These are phyloP conservation scores for Stichodactyla mertensii DNA, from an alignment of 64 coral and sea anemone genomes.

Conservation along the genomic window DNA sequence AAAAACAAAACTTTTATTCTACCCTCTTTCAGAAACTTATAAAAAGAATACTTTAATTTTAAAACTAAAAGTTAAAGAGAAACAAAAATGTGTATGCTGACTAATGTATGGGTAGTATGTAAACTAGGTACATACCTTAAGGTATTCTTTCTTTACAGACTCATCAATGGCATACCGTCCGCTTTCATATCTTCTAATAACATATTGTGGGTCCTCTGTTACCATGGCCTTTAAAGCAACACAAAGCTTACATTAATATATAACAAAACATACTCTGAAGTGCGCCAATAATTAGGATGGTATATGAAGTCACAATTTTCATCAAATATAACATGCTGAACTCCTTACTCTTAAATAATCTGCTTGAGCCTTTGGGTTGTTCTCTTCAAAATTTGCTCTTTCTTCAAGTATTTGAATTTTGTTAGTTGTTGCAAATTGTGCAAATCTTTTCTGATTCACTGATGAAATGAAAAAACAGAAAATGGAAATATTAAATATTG, in stretches of 20 bases:
- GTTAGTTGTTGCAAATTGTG: conserved; percentile 41
- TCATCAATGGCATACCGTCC: conserved; percentile 81
- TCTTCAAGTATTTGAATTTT: conserved; percentile 82
- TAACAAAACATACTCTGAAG: not conserved
- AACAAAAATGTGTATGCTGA: too few species aligned
- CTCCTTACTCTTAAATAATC: conserved; percentile 81
- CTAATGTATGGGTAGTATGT: too few species aligned
- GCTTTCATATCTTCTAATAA: conserved; percentile 91
- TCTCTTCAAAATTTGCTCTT: conserved; percentile 79
- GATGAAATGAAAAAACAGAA: not conserved
- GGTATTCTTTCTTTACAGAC: conserved; percentile 69
- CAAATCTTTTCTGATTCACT: conserved; percentile 37
- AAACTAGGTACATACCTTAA: conserved; percentile 43
- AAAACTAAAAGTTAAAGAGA: too few species aligned
- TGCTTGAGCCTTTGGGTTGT: conserved; percentile 75
- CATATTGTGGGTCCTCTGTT: conserved; percentile 83
- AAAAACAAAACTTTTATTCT: not conserved
- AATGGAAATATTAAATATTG: too few species aligned
- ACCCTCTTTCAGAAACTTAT: not conserved
- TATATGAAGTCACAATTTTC: too few species aligned
- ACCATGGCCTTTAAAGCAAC: conserved; percentile 62
- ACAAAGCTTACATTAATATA: not conserved
- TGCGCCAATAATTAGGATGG: too few species aligned
- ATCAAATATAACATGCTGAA: not conserved
- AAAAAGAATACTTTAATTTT: too few species aligned